Evolutionary conservation across 2,888 invertebrate genomes (phyloP).

Genomic region (Hemaris fuciformis): DNA sequence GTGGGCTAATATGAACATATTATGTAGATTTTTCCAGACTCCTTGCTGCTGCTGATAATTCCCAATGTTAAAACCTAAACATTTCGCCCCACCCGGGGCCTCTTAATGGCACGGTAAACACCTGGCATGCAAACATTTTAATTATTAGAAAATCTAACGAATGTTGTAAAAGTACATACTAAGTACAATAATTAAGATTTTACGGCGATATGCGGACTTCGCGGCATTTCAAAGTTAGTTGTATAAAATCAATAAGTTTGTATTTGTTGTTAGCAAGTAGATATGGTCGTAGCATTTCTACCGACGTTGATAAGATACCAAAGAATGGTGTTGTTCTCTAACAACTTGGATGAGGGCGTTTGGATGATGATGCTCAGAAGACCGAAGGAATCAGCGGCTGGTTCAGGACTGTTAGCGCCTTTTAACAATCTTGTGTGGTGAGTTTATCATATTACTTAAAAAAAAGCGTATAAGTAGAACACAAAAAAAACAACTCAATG

Average conservation of each 20-base stretch:
- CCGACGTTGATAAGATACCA: conserved; percentile 84
- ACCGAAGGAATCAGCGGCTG: conserved; percentile 90
- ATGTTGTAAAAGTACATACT: no score
- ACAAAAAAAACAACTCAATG: no score
- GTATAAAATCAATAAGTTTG: neutral
- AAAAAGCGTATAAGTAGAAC: no score
- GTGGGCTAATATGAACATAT: no score
- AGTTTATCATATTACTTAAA: conserved; percentile 19
- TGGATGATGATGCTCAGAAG: conserved; percentile 91
- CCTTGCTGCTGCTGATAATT: no score
- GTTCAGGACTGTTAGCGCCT: conserved; percentile 91
- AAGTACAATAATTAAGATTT: conserved; percentile 7
- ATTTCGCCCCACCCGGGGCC: no score
- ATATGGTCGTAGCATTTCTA: conserved; percentile 89
- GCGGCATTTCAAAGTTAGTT: neutral
- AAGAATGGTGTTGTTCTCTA: conserved; percentile 80
- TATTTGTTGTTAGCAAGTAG: conserved; percentile 82
- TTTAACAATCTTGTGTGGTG: conserved; percentile 87
- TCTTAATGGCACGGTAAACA: no score
- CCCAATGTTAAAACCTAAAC: no score
- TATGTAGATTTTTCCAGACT: no score
- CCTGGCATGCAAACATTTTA: no score
- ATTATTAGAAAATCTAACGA: no score
- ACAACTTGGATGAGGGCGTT: conserved; percentile 86
- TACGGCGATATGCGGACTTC: no score